These are phyloP conservation scores for Grammomys dolichurus DNA, from an alignment of 2,113 vertebrate species.

Conservation along the genomic window DNA sequence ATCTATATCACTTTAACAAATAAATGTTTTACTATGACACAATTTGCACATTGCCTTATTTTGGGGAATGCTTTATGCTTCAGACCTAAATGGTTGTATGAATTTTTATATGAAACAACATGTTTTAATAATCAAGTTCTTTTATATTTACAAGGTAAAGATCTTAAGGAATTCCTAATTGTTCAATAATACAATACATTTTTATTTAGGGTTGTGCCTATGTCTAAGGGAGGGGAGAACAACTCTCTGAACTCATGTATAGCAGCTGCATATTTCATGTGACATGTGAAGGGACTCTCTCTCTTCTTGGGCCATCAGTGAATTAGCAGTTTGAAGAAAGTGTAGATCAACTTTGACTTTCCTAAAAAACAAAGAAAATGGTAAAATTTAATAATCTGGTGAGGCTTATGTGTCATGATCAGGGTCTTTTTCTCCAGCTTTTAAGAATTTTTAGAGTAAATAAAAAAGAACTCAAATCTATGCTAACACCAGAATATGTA, in stretches of 20 bases:
- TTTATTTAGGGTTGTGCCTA: background rate
- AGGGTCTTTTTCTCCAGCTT: background rate
- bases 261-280: background rate
- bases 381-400: background rate
- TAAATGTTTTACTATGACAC: conserved; percentile 89
- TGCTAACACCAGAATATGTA: background rate
- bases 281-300: background rate
- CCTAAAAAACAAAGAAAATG: background rate
- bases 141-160: background rate
- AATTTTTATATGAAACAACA: background rate
- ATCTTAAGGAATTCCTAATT: background rate
- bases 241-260: background rate
- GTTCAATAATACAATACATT: background rate
- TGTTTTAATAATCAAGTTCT: conserved; percentile 16
- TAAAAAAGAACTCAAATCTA: background rate
- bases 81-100: background rate
- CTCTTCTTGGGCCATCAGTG: background rate
- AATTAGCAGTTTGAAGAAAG: background rate
- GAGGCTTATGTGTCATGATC: background rate
- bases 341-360: background rate
- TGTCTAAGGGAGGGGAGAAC: background rate
- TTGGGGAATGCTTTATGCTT: background rate
- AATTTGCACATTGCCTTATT: conserved; percentile 81
- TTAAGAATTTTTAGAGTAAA: background rate
- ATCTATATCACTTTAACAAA: conserved; percentile 88